phyloP scores from a whole-genome alignment of 1,140 invertebrate species.

The Plectus sambesii region DNA sequence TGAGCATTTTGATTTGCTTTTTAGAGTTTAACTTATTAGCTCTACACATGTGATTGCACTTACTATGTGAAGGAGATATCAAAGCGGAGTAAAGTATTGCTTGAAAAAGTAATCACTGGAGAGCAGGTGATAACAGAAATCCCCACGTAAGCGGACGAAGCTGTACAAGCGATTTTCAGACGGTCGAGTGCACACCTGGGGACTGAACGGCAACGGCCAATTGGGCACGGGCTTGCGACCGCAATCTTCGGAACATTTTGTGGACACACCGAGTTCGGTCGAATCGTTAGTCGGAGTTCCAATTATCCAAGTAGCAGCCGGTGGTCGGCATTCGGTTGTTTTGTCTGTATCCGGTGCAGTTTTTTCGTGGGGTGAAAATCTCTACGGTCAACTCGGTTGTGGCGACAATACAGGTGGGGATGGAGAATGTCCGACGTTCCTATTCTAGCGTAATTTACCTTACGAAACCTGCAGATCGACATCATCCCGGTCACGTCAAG shows the following conservation, averaged over 20 bases:
- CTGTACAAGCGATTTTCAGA: too few species aligned
- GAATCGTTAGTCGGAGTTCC: conserved; percentile 17
- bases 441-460: neutral
- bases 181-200: conserved; percentile 79
- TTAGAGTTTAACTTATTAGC: too few species aligned
- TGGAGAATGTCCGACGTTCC: conserved; percentile 14
- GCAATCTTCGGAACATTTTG: too few species aligned
- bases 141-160: too few species aligned
- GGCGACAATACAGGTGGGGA: conserved; percentile 17
- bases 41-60: too few species aligned
- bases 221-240: conserved; percentile 60
- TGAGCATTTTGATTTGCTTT: too few species aligned
- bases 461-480: conserved; percentile 12
- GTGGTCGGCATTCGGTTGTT: conserved; percentile 65
- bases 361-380: conserved; percentile 77
- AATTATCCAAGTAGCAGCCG: conserved; percentile 63
- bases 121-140: too few species aligned
- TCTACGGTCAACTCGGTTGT: conserved; percentile 64
- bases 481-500: conserved; percentile 58
- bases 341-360: conserved; percentile 75
- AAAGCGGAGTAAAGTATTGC: too few species aligned
- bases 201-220: conserved; percentile 69
- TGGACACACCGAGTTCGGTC: conserved; percentile 17
- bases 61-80: too few species aligned
- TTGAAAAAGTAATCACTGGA: too few species aligned